Evolutionary conservation across 2,888 invertebrate genomes (phyloP).

Genomic region (Eupithecia exiguata): DNA sequence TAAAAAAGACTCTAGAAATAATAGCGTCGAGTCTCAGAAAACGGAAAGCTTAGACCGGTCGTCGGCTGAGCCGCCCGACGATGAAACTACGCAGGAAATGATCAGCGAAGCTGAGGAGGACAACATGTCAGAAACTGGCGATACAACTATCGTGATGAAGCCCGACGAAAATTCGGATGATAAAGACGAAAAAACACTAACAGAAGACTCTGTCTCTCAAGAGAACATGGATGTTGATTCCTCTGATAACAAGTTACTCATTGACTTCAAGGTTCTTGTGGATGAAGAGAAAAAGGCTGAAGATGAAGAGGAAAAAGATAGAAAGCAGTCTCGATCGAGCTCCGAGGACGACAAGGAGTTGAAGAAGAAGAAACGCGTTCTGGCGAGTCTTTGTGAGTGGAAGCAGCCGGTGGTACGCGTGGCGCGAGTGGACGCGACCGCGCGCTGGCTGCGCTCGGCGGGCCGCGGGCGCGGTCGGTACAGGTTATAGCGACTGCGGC

Average conservation of each 20-base stretch:
- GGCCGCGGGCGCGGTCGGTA: conserved; percentile 50
- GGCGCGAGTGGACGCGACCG: conserved; percentile 83
- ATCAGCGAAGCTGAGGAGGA: conserved; percentile 68
- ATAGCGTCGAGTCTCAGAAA: conserved; percentile 61
- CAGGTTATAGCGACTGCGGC: conserved; percentile 60
- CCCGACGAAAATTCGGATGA: conserved; percentile 51
- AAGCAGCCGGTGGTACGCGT: conserved; percentile 87
- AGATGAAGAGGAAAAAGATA: conserved; percentile 44
- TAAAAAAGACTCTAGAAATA: conserved; percentile 66
- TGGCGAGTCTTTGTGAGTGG: conserved; percentile 68
- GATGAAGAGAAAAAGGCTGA: conserved; percentile 57
- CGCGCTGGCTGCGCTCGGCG: conserved; percentile 68
- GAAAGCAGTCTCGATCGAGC: conserved; percentile 58
- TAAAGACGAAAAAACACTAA: conserved; percentile 43
- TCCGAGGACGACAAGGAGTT: conserved; percentile 61
- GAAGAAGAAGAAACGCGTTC: conserved; percentile 63
- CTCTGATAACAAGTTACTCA: conserved; percentile 50
- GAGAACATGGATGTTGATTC: conserved; percentile 48
- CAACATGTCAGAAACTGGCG: conserved; percentile 58
- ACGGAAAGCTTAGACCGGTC: conserved; percentile 66
- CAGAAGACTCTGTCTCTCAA: conserved; percentile 44
- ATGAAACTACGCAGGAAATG: conserved; percentile 65
- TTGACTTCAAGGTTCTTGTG: conserved; percentile 57
- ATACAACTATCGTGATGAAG: conserved; percentile 49
- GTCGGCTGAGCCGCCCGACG: conserved; percentile 65